A percentile compares a stretch with the other conserved stretches of the same genome.
Evolutionary conservation across 2,113 vertebrate genomes (phyloP).

Genomic region (Mirza zaza): DNA sequence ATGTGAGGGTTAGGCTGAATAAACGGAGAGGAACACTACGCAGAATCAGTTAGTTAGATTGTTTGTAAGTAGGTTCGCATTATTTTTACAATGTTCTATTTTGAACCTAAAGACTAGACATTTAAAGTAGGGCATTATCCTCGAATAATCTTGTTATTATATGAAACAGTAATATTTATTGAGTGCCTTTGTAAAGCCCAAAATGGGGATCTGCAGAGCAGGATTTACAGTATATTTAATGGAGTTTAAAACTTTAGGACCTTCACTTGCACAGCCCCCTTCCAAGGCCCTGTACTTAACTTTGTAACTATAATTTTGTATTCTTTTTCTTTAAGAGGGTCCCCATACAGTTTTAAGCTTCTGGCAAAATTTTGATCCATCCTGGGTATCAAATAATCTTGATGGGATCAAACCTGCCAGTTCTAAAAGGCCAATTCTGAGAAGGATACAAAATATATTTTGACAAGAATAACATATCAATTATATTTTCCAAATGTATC

Average conservation of each 20-base stretch:
- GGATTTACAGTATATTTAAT: conserved; percentile 43
- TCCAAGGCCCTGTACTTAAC: not conserved
- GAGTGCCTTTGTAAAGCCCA: conserved; percentile 20
- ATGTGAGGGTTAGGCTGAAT: conserved; percentile 57
- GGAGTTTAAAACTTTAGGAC: conserved; percentile 26
- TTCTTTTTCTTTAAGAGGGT: conserved; percentile 1
- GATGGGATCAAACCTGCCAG: not conserved
- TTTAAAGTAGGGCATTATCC: conserved; percentile 56
- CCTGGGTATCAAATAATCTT: not conserved
- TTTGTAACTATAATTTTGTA: conserved; percentile 38
- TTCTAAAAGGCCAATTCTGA: not conserved
- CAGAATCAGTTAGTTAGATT: conserved; percentile 49
- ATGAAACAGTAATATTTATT: conserved; percentile 42
- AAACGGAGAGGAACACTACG: conserved; percentile 53
- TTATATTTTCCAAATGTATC: not conserved
- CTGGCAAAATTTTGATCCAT: conserved; percentile 13
- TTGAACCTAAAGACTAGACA: conserved; percentile 64
- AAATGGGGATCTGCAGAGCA: conserved; percentile 2
- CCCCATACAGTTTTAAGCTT: not conserved
- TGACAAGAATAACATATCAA: not conserved
- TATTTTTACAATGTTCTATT: conserved; percentile 53
- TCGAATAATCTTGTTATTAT: conserved; percentile 66
- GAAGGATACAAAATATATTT: not conserved
- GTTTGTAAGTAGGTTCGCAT: conserved; percentile 1
- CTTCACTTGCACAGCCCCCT: not conserved